Conservation (phyloP, 2,113 vertebrate genomes). For the Phrynosoma platyrhinos region DNA sequence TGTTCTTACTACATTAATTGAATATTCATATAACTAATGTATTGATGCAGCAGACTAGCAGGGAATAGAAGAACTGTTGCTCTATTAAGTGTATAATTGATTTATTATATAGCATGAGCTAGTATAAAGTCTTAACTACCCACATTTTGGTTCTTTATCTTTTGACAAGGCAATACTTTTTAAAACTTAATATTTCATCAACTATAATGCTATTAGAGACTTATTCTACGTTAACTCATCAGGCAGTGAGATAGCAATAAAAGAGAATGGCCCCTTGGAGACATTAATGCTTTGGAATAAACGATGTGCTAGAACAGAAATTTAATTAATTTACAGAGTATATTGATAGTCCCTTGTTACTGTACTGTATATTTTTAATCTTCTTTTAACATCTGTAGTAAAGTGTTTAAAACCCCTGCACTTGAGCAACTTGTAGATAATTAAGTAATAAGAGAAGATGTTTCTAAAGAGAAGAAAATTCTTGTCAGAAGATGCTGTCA, state of each 20-base stretch:
- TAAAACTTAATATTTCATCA: conserved; percentile 95
- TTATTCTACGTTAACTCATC: conserved; percentile 97
- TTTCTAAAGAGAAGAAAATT: conserved; percentile 78
- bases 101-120: conserved; percentile 35
- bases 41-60: conserved; percentile 21
- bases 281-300: conserved; percentile 96
- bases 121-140: conserved; percentile 43
- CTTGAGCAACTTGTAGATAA: conserved; percentile 87
- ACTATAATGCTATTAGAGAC: conserved; percentile 95
- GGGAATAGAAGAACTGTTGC: background rate
- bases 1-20: conserved; percentile 2
- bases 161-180: conserved; percentile 76
- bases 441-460: conserved; percentile 85
- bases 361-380: conserved; percentile 97
- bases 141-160: conserved; percentile 67
- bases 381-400: conserved; percentile 95
- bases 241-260: conserved; percentile 97
- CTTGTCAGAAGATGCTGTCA: conserved; percentile 75
- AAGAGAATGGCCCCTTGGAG: conserved; percentile 97
- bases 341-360: conserved; percentile 99
- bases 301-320: conserved; percentile 99
- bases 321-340: conserved; percentile 99
- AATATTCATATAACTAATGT: background rate
- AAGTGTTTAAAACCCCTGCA: conserved; percentile 86
- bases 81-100: background rate